These are phyloP conservation scores for Cacoxenus indagator DNA, from an alignment of 2,888 invertebrate genomes.

Conservation along the genomic window DNA sequence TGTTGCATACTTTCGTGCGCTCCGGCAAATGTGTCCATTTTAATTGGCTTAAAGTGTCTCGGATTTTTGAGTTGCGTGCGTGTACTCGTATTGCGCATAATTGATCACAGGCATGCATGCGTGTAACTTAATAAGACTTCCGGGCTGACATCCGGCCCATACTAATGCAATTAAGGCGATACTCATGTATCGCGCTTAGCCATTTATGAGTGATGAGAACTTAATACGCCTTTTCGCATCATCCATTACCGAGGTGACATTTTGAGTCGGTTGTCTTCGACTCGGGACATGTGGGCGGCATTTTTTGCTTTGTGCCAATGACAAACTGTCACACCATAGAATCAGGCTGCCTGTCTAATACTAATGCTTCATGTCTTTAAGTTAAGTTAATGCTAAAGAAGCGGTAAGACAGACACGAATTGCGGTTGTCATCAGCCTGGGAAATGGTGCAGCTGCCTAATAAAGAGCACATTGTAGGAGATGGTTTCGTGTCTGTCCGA, in stretches of 20 bases:
- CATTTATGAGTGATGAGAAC: conserved; percentile 5
- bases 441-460: conserved; percentile 6
- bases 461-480: neutral
- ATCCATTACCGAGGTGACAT: neutral
- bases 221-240: neutral
- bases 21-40: neutral
- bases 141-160: neutral
- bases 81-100: neutral
- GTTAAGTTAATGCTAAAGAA: neutral
- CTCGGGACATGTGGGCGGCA: neutral
- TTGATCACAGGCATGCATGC: neutral
- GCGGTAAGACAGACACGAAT: neutral
- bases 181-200: neutral
- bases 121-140: neutral
- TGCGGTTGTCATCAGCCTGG: neutral
- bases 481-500: neutral
- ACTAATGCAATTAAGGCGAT: conserved; percentile 7
- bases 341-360: neutral
- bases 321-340: conserved; percentile 9
- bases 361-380: neutral
- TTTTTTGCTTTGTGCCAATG: neutral
- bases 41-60: neutral
- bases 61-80: neutral
- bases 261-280: neutral
- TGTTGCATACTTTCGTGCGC: conserved; percentile 30